Evolutionary conservation across 2,113 vertebrate genomes (phyloP), one percentile per base, ranked within the genome.

Genomic region (Thymallus thymallus): DNA sequence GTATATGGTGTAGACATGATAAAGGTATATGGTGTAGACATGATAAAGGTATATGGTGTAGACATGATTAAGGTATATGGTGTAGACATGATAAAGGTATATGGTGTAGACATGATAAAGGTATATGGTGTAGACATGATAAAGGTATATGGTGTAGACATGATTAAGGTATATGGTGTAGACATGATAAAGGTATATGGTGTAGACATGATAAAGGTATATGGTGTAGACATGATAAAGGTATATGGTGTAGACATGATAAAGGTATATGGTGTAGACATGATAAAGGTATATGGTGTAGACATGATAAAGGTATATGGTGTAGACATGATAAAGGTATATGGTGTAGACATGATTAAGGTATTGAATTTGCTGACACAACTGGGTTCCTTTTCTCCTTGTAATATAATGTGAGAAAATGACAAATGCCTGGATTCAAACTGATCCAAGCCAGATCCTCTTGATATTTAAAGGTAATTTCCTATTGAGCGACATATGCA

Each of bases 1-100:
- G 68, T 48, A 60, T 77, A 71, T 45, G 58, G 76, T 69, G 51
- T 45, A 45, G 9, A 45, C 26, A 2, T 26, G 26, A n/a, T n/a
- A n/a, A n/a, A n/a, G n/a, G 68, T 48, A 60, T 77, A 71, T 45
- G 58, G 76, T 69, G 51, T 45, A 45, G 9, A 45, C 26, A 2
- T 26, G 26, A n/a, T n/a, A n/a, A n/a, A n/a, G n/a, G 68, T 48
- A 60, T 77, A 71, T 45, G 58, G 76, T 69, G 51, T 45, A 45
- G 9, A 45, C 26, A 2, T 26, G 26, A n/a, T n/a, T n/a, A n/a
- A n/a, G n/a, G 68, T 48, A 60, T 77, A 71, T 45, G 58, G 76
- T 69, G 51, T 45, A 45, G 9, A 45, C 26, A 2, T 26, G 26
- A n/a, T n/a, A n/a, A n/a, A n/a, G n/a, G 68, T 48, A 60, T 77